A percentile compares a stretch with the other conserved stretches of the same genome.
phyloP scores from a whole-genome alignment of 2,797 vertebrate species.

The Notolabrus celidotus region DNA sequence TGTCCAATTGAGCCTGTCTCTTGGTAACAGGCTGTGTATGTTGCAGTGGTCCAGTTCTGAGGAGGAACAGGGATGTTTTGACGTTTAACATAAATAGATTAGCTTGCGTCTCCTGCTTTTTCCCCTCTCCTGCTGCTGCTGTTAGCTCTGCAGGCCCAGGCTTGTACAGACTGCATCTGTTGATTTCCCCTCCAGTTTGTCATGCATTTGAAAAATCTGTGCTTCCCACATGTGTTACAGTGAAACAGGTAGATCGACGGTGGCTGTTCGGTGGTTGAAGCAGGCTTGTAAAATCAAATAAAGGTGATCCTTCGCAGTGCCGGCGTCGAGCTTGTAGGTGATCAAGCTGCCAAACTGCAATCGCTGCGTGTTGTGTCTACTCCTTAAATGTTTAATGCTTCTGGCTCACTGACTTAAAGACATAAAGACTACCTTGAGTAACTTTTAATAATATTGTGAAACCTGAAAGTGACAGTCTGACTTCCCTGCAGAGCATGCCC shows the following conservation, averaged over 20 bases:
- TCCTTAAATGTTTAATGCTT: constrained; percentile 30
- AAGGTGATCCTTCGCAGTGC: neutral
- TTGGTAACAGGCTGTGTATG: constrained; percentile 44
- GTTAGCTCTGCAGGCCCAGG: constrained; percentile 21
- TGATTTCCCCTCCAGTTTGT: neutral
- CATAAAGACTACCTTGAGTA: constrained; percentile 6
- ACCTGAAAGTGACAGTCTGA: constrained; percentile 22
- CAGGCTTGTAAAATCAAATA: neutral
- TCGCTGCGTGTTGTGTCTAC: neutral
- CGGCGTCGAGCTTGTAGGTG: neutral
- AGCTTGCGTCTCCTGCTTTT: neutral
- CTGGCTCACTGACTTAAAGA: neutral
- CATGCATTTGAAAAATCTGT: constrained; percentile 17
- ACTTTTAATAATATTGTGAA: constrained; percentile 36
- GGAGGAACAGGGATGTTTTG: constrained; percentile 67
- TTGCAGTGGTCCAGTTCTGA: constrained; percentile 35
- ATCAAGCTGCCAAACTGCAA: constrained; percentile 8
- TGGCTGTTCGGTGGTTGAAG: constrained; percentile 4
- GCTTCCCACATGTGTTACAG: neutral
- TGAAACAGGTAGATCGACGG: constrained; percentile 1
- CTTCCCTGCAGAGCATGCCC: neutral
- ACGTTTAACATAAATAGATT: constrained; percentile 60
- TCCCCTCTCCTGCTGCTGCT: neutral
- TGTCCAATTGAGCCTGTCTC: constrained; percentile 34
- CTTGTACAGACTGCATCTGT: constrained; percentile 6